Conservation (phyloP, 2,113 vertebrate species). For the Equus przewalskii region DNA sequence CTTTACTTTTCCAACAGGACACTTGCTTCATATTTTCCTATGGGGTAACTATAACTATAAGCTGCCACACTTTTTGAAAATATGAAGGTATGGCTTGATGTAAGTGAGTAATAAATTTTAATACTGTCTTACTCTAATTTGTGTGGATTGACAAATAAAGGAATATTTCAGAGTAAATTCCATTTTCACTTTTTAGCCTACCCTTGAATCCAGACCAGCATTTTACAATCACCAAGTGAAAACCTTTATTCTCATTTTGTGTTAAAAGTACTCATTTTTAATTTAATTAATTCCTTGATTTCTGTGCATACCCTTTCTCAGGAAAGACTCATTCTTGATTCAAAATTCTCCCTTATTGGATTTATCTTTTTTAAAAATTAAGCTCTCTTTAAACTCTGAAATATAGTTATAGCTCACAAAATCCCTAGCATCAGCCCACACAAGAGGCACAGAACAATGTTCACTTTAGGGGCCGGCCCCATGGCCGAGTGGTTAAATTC, state of each 20-base stretch:
- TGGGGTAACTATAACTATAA: not conserved
- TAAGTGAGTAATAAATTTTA: not conserved
- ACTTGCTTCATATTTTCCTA: not conserved
- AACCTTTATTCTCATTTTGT: not conserved
- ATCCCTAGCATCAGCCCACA: not conserved
- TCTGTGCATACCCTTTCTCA: not conserved
- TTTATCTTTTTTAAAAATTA: slow-evolving; percentile 6
- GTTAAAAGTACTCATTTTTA: not conserved
- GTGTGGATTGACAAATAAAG: not conserved
- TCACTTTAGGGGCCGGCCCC: too few relatives aligned
- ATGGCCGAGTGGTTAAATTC: too few relatives aligned
- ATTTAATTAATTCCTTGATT: not conserved
- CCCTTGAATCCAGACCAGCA: not conserved
- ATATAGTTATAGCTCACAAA: not conserved
- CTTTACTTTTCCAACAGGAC: not conserved
- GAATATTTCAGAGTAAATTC: not conserved
- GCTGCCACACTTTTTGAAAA: not conserved
- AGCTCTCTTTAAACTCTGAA: not conserved
- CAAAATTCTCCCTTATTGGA: not conserved
- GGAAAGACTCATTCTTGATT: not conserved
- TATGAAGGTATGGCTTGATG: not conserved
- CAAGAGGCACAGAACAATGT: not conserved
- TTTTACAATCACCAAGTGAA: not conserved
- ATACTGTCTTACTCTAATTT: not conserved
- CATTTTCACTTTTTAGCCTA: not conserved